Base-by-base conservation (phyloP, 2,797 vertebrate genomes). In the Potorous gilbertii region DNA sequence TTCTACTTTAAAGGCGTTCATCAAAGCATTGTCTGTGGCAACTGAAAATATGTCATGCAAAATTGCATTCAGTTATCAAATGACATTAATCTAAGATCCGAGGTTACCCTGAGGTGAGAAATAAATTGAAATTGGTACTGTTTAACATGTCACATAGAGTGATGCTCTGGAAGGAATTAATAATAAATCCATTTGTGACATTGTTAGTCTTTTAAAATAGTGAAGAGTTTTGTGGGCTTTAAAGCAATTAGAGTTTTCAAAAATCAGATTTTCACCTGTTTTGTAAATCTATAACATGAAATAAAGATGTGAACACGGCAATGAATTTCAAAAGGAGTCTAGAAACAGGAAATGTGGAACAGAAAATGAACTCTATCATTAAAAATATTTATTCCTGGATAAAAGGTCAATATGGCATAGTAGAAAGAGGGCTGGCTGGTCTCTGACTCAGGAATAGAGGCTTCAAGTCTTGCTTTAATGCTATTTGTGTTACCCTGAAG, bases 11-110 rank as follows among this genome's bases (percentile, higher is more conserved):
- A 94, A 94, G 55, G 59, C 28, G 3, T 93, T 98, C 74, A 95
- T 95, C 95, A 97, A 96, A 95, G 55, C 87, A 96, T 96, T 97
- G 97, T 98, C 94, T 97, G 94, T 93, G 34, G 92, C 94, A 96
- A 90, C 92, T 93, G 90, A 95, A 96, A 98, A 95, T 95, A 94
- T 55, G 91, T 97, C 93, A 94, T 94, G 92, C 56, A 96, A 94
- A 96, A 96, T 54, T 95, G n/a, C 74, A 95, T 81, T 96, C 55
- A 95, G 27, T 97, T 97, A 97, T 96, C 96, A 98, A 94, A 94
- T 95, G 94, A 96, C 97, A 97, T 96, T 96, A 97, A 97, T 95
- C 95, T 97, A 94, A 93, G 81, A 57, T 95, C 95, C 90, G 92
- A 97, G 93, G 81, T 97, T 96, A 94, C 59, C 93, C 56, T 0